Percentiles rank a stretch among this genome's conserved stretches.
phyloP scores from a whole-genome alignment of 2,888 invertebrate genomes.

The Meteorus colon region DNA sequence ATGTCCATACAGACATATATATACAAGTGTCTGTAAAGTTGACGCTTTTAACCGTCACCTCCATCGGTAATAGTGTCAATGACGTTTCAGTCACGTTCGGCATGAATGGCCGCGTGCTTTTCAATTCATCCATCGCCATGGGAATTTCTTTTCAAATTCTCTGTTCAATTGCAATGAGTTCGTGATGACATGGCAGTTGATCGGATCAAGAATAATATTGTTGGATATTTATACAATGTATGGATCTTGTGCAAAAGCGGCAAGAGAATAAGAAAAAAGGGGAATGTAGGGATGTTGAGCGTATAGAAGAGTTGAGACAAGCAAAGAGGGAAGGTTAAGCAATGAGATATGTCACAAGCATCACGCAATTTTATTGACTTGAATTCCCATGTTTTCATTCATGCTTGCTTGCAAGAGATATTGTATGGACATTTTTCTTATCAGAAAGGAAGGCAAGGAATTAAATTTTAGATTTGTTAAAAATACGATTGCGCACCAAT shows the following conservation, averaged over 20 bases:
- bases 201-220: conserved; percentile 50
- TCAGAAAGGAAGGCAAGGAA: too few relatives aligned
- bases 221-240: conserved; percentile 41
- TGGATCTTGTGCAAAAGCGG: conserved; percentile 32
- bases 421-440: too few relatives aligned
- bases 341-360: conserved; percentile 2
- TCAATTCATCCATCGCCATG: conserved; percentile 48
- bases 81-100: conserved; percentile 66
- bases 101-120: conserved; percentile 63
- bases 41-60: conserved; percentile 33
- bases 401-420: too few relatives aligned
- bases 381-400: not conserved
- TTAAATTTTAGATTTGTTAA: too few relatives aligned
- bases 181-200: conserved; percentile 49
- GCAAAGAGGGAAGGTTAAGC: not conserved
- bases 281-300: too few relatives aligned
- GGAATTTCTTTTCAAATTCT: conserved; percentile 45
- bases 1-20: too few relatives aligned
- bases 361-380: not conserved
- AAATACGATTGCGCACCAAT: not conserved
- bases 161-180: conserved; percentile 38
- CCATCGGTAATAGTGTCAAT: conserved; percentile 63
- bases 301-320: not conserved
- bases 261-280: too few relatives aligned
- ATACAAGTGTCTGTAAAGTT: conserved; percentile 21